These are phyloP conservation scores for Exocentrus adspersus DNA, from an alignment of 2,888 invertebrate species.

Conservation along the genomic window DNA sequence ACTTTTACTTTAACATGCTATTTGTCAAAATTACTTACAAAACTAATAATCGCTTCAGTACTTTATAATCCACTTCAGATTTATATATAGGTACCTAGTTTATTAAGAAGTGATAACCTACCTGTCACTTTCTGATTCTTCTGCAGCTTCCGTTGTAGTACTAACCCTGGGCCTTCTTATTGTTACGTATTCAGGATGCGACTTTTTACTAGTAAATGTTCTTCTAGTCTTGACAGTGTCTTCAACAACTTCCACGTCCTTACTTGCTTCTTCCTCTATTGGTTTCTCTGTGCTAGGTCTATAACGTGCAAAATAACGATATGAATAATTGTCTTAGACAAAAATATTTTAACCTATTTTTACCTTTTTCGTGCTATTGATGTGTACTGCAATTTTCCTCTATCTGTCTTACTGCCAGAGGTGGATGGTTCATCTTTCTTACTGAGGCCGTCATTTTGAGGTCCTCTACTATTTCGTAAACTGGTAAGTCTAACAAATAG, in stretches of 20 bases:
- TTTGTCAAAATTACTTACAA: no score
- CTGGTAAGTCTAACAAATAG: slow-evolving; percentile 60
- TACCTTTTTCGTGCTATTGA: slow-evolving; percentile 58
- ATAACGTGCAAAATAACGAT: background rate
- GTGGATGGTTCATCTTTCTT: slow-evolving; percentile 55
- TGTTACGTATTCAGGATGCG: slow-evolving; percentile 73
- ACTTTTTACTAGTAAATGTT: slow-evolving; percentile 47
- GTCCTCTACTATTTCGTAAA: slow-evolving; percentile 70
- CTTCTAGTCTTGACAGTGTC: slow-evolving; percentile 47
- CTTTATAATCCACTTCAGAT: no score
- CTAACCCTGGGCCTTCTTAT: slow-evolving; percentile 71
- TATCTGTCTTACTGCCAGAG: slow-evolving; percentile 54
- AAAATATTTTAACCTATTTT: no score
- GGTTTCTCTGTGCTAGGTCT: slow-evolving; percentile 52
- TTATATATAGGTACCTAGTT: no score
- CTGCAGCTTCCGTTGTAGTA: slow-evolving; percentile 54
- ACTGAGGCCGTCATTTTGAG: slow-evolving; percentile 68
- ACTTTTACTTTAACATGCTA: background rate
- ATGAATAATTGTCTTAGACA: no score
- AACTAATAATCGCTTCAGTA: no score
- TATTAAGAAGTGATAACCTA: slow-evolving; percentile 30
- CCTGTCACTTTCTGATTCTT: slow-evolving; percentile 46
- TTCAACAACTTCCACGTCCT: slow-evolving; percentile 47
- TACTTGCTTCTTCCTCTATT: slow-evolving; percentile 31
- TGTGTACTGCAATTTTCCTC: slow-evolving; percentile 63